Conservation (phyloP, 2,888 invertebrate genomes). For the Poecilobothrus nobilitatus region DNA sequence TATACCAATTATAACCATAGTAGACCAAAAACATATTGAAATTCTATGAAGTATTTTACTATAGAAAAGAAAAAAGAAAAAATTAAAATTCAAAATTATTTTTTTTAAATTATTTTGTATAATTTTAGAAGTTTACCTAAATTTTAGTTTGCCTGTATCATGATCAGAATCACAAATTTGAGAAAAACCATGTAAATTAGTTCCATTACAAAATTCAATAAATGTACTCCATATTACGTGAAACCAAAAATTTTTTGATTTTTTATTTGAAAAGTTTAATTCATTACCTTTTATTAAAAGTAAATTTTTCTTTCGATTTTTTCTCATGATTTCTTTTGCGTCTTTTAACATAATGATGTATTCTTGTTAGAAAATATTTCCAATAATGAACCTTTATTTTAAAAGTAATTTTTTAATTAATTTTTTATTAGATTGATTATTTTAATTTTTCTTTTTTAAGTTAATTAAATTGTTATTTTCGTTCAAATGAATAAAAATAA, state of each 20-base stretch:
- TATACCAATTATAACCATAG: slow-evolving; percentile 23
- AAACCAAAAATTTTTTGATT: background rate
- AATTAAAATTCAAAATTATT: no score
- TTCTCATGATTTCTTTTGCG: background rate
- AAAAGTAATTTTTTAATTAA: no score
- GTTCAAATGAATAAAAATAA: no score
- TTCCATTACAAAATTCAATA: background rate
- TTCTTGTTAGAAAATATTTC: no score
- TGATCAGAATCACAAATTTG: background rate
- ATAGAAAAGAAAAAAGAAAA: no score
- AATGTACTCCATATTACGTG: background rate
- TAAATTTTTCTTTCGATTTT: background rate
- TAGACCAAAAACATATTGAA: slow-evolving; percentile 18
- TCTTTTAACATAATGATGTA: no score
- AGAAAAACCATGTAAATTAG: background rate
- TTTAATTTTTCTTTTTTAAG: no score
- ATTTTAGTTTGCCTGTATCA: background rate
- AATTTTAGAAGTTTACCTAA: background rate
- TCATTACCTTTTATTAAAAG: no score
- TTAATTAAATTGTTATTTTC: no score
- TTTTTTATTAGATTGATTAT: no score
- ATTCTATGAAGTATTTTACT: background rate
- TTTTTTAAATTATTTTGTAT: no score
- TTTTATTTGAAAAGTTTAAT: background rate
- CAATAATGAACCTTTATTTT: no score